Percentiles rank a stretch among this genome's conserved stretches.
These are phyloP conservation scores for Yasuhikotakia modesta DNA, from an alignment of 2,797 vertebrate genomes.

Conservation along the genomic window DNA sequence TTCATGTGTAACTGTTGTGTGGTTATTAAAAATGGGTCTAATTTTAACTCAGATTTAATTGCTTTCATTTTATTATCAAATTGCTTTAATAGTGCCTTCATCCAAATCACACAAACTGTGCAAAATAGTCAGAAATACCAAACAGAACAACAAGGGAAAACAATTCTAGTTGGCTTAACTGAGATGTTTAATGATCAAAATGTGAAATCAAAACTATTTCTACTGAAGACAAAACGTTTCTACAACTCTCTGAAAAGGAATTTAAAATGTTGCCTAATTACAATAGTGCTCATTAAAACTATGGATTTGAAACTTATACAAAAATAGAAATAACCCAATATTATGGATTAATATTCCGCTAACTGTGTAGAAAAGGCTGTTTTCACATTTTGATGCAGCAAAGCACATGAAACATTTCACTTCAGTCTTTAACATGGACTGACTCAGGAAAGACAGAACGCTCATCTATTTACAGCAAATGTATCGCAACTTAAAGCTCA, in stretches of 20 bases:
- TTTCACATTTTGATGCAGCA: constrained; percentile 57
- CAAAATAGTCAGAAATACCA: constrained; percentile 67
- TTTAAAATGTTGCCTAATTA: constrained; percentile 20
- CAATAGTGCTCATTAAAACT: constrained; percentile 38
- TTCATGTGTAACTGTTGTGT: constrained; percentile 30
- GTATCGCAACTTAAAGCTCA: constrained; percentile 68
- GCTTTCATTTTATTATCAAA: constrained; percentile 55
- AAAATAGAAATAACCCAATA: constrained; percentile 59
- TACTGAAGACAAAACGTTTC: constrained; percentile 46
- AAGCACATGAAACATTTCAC: constrained; percentile 44
- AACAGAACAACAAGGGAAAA: constrained; percentile 54
- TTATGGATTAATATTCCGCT: constrained; percentile 46
- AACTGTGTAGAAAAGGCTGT: constrained; percentile 49
- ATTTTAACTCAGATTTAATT: constrained; percentile 38
- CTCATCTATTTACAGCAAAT: constrained; percentile 70
- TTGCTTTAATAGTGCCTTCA: constrained; percentile 54
- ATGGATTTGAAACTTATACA: constrained; percentile 52
- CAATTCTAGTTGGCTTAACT: constrained; percentile 20
- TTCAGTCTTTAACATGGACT: constrained; percentile 51
- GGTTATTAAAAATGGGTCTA: constrained; percentile 26
- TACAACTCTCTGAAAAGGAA: constrained; percentile 28
- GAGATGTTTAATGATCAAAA: constrained; percentile 59
- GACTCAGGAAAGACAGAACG: constrained; percentile 49
- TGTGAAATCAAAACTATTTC: constrained; percentile 63
- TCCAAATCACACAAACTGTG: constrained; percentile 65